phyloP scores from a whole-genome alignment of 2,888 invertebrate genomes.

The Periphyllus acericola region DNA sequence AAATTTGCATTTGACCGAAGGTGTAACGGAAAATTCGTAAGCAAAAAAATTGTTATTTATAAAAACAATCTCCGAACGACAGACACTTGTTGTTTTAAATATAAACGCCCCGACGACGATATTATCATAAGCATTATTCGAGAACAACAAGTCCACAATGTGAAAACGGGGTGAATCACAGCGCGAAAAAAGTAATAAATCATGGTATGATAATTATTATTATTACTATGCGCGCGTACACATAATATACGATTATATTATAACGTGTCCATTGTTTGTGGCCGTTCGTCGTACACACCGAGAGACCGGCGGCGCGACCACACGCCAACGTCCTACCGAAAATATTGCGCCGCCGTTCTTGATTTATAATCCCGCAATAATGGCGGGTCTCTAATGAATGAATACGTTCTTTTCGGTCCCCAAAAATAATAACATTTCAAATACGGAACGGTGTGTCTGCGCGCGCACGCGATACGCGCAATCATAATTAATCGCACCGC shows the following conservation, averaged over 20 bases:
- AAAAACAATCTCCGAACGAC: not conserved
- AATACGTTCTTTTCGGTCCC: constrained; percentile 41
- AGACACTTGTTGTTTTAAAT: not conserved
- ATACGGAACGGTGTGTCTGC: not conserved
- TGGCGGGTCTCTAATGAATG: constrained; percentile 29
- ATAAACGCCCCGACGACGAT: no score
- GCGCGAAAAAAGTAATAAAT: constrained; percentile 31
- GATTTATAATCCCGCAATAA: constrained; percentile 47
- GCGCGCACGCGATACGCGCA: not conserved
- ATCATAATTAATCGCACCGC: constrained; percentile 1
- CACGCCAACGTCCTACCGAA: not conserved
- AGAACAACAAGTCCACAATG: not conserved
- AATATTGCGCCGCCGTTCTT: constrained; percentile 26
- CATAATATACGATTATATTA: not conserved
- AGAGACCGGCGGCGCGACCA: no score
- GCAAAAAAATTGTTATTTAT: not conserved
- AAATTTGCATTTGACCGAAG: no score
- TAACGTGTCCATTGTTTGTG: constrained; percentile 19
- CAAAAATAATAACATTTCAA: constrained; percentile 32
- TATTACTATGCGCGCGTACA: not conserved
- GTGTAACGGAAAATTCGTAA: no score
- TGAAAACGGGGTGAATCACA: not conserved
- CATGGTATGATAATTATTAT: not conserved
- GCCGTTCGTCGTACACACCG: not conserved
- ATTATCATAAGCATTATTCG: not conserved